Percentiles rank a stretch among this genome's conserved stretches.
Evolutionary conservation across 2,888 invertebrate species (phyloP).

Genomic region (Athalia circularis): DNA sequence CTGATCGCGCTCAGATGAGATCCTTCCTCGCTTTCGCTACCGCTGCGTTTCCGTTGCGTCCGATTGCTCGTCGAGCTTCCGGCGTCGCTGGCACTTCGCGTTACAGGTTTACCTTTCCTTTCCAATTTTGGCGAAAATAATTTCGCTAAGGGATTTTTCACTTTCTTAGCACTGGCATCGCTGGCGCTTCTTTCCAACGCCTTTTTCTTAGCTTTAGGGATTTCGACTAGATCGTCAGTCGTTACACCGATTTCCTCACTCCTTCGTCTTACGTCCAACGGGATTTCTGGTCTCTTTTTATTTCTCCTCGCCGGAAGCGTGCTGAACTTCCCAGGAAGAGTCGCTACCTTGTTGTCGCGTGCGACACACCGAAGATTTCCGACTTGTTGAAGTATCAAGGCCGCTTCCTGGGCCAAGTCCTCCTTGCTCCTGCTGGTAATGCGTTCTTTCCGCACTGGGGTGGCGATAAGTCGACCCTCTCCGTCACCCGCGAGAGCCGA

Average conservation of each 20-base stretch:
- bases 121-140: constrained; percentile 68
- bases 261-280: constrained; percentile 71
- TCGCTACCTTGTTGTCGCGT: constrained; percentile 64
- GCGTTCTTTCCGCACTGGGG: constrained; percentile 78
- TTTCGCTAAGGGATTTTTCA: constrained; percentile 64
- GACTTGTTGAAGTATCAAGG: constrained; percentile 84
- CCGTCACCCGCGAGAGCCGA: constrained; percentile 75
- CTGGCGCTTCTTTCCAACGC: constrained; percentile 74
- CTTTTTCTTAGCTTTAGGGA: constrained; percentile 75
- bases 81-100: constrained; percentile 76
- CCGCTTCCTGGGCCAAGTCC: constrained; percentile 86
- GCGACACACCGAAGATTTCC: constrained; percentile 81
- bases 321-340: constrained; percentile 79
- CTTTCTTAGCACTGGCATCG: constrained; percentile 69
- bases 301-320: constrained; percentile 80
- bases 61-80: constrained; percentile 75
- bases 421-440: constrained; percentile 83
- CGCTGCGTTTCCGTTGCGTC: constrained; percentile 78
- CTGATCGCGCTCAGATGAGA: constrained; percentile 75
- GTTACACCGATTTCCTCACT: constrained; percentile 77
- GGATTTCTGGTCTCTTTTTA: constrained; percentile 68
- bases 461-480: constrained; percentile 73
- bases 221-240: constrained; percentile 61
- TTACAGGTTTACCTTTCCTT: constrained; percentile 59
- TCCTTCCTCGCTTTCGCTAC: constrained; percentile 79